A percentile compares a stretch with the other conserved stretches of the same genome.
Conservation (phyloP, 2,113 vertebrate species). For the Pardalotus punctatus region DNA sequence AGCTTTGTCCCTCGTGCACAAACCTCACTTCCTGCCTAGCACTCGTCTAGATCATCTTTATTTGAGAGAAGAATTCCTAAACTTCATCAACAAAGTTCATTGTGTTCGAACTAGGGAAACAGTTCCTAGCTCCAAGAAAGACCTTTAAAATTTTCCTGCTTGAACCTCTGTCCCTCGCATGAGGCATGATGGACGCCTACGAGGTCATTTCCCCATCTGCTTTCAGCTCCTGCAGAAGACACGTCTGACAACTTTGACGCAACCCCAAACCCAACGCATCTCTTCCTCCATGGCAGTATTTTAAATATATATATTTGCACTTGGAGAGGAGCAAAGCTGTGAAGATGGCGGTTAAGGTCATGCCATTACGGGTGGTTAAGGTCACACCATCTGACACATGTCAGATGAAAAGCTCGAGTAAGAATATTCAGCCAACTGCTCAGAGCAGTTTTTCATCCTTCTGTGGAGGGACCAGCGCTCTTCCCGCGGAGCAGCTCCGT, state of each 20-base stretch:
- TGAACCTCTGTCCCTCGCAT: not conserved
- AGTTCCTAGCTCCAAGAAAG: not conserved
- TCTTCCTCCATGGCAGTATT: not conserved
- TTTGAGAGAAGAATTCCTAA: not conserved
- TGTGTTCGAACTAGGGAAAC: not conserved
- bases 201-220: constrained; percentile 20
- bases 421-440: not conserved
- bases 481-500: accelerated
- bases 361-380: not conserved
- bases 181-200: not conserved
- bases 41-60: not conserved
- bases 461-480: not conserved
- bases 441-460: not conserved
- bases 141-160: not conserved
- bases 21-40: not conserved
- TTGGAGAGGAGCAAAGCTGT: not conserved
- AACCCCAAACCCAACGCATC: not conserved
- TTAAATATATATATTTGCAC: not conserved
- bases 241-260: constrained; percentile 17
- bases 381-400: constrained; percentile 35
- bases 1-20: not conserved
- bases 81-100: not conserved
- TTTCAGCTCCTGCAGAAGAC: constrained; percentile 2
- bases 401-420: not conserved
- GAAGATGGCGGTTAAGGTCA: not conserved